Percentiles rank a stretch among this genome's conserved stretches.
These are phyloP conservation scores for Carlito syrichta DNA, from an alignment of 2,113 vertebrate species.

Conservation along the genomic window DNA sequence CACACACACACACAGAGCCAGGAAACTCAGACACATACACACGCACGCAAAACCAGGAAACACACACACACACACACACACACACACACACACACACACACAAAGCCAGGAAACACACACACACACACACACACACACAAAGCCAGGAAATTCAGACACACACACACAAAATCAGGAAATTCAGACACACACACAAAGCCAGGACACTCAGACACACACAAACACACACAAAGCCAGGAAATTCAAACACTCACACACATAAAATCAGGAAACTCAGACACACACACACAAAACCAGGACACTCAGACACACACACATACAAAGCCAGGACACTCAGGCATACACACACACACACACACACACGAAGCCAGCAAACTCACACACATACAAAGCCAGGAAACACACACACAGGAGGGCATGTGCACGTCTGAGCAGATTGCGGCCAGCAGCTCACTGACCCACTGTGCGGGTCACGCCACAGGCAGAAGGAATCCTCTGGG, in stretches of 20 bases:
- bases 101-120: too few species aligned
- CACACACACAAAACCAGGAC: too few species aligned
- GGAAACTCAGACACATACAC: not conserved
- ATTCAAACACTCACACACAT: not conserved
- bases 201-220: not conserved
- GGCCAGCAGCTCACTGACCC: too few species aligned
- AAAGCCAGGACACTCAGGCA: too few species aligned
- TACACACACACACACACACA: not conserved
- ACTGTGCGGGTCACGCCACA: too few species aligned
- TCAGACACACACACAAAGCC: not conserved
- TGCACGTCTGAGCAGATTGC: too few species aligned
- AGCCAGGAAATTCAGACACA: not conserved
- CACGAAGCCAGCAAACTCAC: not conserved
- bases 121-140: not conserved
- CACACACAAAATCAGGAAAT: not conserved
- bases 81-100: not conserved
- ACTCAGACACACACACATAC: not conserved
- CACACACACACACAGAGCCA: not conserved
- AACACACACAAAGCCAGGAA: too few species aligned
- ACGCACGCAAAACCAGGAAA: too few species aligned
- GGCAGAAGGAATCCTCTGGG: too few species aligned
- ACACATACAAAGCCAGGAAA: not conserved
- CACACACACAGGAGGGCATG: rapidly evolving
- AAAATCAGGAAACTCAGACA: too few species aligned
- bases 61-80: not conserved